Percentiles rank a stretch among this genome's conserved stretches.
Conservation (phyloP, 2,797 vertebrate genomes). For the Propithecus perrieri region DNA sequence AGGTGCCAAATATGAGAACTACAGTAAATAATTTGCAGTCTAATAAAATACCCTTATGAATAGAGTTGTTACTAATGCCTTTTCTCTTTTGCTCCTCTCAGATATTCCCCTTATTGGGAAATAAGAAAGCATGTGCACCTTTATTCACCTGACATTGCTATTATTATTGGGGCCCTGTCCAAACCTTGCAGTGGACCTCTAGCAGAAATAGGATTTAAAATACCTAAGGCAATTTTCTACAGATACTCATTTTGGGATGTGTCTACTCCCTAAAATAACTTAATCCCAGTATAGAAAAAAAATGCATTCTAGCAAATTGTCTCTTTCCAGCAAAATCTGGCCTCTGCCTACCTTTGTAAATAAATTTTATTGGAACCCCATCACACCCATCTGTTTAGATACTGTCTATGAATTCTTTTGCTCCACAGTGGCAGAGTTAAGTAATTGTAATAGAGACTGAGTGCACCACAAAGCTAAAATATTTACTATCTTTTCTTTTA, state of each 20-base stretch:
- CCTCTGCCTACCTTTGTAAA: background rate
- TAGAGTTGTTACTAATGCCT: background rate
- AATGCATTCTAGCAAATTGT: background rate
- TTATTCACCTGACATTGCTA: background rate
- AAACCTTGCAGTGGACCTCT: background rate
- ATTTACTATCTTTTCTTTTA: background rate
- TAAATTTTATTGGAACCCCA: background rate
- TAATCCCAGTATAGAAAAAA: background rate
- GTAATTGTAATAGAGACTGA: background rate
- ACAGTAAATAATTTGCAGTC: background rate
- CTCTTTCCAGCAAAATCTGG: background rate
- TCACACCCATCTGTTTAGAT: background rate
- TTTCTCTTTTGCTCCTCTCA: background rate
- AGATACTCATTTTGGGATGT: background rate
- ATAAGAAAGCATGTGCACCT: background rate
- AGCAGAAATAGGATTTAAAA: conserved; percentile 1
- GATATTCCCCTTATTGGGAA: background rate
- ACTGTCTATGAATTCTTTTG: background rate
- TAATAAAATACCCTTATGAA: background rate
- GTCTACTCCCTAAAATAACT: background rate
- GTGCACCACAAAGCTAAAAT: background rate
- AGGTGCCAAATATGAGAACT: background rate
- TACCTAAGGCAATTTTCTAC: background rate
- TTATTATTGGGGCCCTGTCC: background rate
- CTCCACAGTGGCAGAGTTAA: background rate